Evolutionary conservation across 2,888 invertebrate species (phyloP).

Genomic region (Sesia bembeciformis): DNA sequence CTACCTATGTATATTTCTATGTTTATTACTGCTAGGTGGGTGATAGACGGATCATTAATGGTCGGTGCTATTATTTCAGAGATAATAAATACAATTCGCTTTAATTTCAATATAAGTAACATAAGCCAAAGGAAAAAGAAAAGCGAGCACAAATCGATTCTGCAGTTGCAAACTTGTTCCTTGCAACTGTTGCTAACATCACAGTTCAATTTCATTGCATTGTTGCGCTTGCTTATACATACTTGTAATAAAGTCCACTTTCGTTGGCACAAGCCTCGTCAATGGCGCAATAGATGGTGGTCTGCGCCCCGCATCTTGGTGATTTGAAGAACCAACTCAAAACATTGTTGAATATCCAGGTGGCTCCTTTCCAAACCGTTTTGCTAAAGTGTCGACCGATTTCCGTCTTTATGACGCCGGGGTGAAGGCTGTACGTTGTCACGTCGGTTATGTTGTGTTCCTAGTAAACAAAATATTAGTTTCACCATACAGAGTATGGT

Average conservation of each 20-base stretch:
- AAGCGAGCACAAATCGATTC: too few species aligned
- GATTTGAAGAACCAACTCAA: conserved; percentile 65
- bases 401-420: conserved; percentile 78
- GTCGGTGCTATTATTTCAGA: too few species aligned
- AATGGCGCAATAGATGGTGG: conserved; percentile 80
- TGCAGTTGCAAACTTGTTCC: too few species aligned
- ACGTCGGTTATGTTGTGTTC: conserved; percentile 54
- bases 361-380: conserved; percentile 30
- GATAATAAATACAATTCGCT: too few species aligned
- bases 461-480: conserved; percentile 17
- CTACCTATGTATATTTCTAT: too few species aligned
- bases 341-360: conserved; percentile 39
- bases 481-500: too few species aligned
- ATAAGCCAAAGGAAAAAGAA: too few species aligned
- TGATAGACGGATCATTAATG: too few species aligned
- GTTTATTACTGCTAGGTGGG: too few species aligned
- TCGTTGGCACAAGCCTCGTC: conserved; percentile 75
- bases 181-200: too few species aligned
- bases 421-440: conserved; percentile 76
- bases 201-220: too few species aligned
- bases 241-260: conserved; percentile 74
- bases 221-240: not conserved
- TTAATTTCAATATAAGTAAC: too few species aligned
- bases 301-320: conserved; percentile 81
- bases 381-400: conserved; percentile 74